phyloP scores from a whole-genome alignment of 2,113 vertebrate genomes.

The Notiomystis cincta region DNA sequence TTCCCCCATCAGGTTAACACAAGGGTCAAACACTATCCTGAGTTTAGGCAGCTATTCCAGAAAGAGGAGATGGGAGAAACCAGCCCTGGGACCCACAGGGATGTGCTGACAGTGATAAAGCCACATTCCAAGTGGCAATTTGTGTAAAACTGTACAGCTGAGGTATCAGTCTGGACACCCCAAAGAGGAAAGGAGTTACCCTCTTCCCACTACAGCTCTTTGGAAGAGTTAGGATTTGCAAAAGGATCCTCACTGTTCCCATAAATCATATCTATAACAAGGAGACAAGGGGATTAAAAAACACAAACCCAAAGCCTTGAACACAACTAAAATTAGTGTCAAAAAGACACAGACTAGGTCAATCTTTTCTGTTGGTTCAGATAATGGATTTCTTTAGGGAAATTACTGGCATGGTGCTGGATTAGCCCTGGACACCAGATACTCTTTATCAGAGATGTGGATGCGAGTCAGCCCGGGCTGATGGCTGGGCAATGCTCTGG shows the following conservation, averaged over 20 bases:
- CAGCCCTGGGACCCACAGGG: background rate
- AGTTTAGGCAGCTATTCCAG: background rate
- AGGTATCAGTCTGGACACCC: background rate
- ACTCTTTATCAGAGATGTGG: background rate
- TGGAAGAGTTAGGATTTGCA: background rate
- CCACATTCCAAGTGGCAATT: background rate
- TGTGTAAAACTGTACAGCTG: background rate
- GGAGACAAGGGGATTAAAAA: background rate
- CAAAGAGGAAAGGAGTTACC: background rate
- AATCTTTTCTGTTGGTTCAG: accelerated
- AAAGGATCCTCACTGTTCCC: background rate
- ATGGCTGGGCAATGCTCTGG: background rate
- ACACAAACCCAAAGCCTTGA: background rate
- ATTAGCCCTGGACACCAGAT: background rate
- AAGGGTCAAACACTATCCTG: background rate
- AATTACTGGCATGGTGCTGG: background rate
- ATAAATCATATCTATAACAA: background rate
- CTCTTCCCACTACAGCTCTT: background rate
- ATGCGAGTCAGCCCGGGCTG: background rate
- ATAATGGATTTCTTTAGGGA: background rate
- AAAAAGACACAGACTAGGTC: background rate
- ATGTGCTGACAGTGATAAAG: background rate
- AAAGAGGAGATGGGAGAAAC: background rate
- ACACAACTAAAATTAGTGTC: background rate
- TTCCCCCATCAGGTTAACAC: background rate